Base-by-base conservation (phyloP, 1,140 invertebrate species). In the Drosophila subobscura region DNA sequence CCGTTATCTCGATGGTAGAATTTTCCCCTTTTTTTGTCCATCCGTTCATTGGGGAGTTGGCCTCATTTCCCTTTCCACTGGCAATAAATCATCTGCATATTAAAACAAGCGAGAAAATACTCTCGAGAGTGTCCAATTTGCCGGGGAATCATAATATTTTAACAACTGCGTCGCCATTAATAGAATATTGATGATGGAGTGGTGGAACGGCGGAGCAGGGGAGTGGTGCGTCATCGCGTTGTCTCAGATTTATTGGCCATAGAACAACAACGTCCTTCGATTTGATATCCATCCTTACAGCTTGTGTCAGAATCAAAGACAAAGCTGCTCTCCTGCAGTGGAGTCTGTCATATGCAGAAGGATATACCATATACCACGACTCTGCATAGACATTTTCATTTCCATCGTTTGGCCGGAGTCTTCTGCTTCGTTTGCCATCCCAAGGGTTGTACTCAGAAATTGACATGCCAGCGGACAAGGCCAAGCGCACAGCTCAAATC, bases 91-190 rank as follows among this genome's bases (percentile, higher is more conserved):
- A 88, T 72, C 72, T 77, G 74, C 72, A 55, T 70, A 77, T 70
- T 76, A 76, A 76, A 77, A 56, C 50, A 68, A 49, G 63, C 51
- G 33, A 49, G 63, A 47, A 52, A 68, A 68, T 54, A 68, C 52
- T 65, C 29, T 14, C 42, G 29, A 50, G 60, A 49, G 23, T 68
- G 66, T 77, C 74, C 72, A 53, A 56, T 59, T 46, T 67, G 41
- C 64, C 50, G 56, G 55, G 51, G 66, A 45, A 74, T 83, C 83
- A 86, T 86, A 86, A 86, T 78, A 80, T 86, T 86, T 86, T 75
- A 86, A 88, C 77, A 81, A 76, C 59, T 85, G 66, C 83, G 78
- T 67, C 61, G 75, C 46, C 65, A 76, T 76, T 71, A 77, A 77
- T 77, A 76, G 66, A 76, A 77, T 77, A 77, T 77, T 76, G 47